Percentiles rank a stretch among this genome's conserved stretches.
These are phyloP conservation scores for Metacarcinus magister DNA, from an alignment of 2,888 invertebrate species.

Conservation along the genomic window DNA sequence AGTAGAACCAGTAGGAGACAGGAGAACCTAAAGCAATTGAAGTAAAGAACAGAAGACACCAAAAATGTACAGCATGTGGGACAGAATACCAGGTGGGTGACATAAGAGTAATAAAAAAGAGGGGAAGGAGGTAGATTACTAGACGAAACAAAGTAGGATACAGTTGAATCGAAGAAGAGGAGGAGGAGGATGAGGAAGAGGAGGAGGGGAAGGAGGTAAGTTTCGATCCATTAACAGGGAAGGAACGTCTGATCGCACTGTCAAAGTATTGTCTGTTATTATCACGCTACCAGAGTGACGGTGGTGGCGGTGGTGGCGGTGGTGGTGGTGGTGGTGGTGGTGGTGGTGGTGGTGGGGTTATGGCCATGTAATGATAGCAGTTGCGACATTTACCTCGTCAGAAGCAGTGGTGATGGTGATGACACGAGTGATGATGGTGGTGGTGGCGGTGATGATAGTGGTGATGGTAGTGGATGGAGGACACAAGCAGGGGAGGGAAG, in stretches of 20 bases:
- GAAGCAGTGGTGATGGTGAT: conserved; percentile 19
- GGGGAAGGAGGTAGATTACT: no score
- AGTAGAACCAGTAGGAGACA: no score
- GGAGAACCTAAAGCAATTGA: not conserved
- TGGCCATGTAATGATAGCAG: not conserved
- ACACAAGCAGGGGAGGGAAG: not conserved
- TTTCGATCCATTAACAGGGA: conserved; percentile 13
- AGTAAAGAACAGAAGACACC: not conserved
- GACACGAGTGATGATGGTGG: not conserved
- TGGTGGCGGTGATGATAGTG: conserved; percentile 1
- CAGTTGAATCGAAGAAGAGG: not conserved
- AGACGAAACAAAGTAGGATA: not conserved
- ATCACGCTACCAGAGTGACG: not conserved
- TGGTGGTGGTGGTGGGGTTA: conserved; percentile 20
- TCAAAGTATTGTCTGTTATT: conserved; percentile 54
- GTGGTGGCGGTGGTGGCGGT: not conserved
- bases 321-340: not conserved
- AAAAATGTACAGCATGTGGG: not conserved
- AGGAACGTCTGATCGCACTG: conserved; percentile 42
- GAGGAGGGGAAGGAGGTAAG: not conserved
- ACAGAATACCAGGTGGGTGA: not conserved
- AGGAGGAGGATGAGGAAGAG: conserved; percentile 23
- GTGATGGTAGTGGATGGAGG: not conserved
- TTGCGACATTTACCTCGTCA: not conserved
- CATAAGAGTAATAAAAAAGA: no score